Conservation (phyloP, 2,888 invertebrate genomes). For the Xanthorhoe spadicearia region DNA sequence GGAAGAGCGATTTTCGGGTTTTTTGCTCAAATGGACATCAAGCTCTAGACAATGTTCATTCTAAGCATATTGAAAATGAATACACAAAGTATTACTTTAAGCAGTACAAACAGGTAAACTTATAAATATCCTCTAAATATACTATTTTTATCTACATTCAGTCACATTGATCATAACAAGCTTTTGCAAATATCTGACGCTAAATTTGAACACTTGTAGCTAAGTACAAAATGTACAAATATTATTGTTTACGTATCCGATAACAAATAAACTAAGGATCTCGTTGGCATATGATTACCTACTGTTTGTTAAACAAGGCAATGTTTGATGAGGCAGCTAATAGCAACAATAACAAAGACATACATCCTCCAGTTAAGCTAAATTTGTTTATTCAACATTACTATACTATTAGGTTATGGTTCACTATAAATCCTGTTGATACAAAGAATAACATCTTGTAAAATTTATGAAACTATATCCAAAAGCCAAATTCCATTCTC, state of each 20-base stretch:
- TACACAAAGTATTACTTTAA: not conserved
- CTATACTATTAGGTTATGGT: constrained; percentile 20
- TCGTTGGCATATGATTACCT: constrained; percentile 33
- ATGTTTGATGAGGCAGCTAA: constrained; percentile 36
- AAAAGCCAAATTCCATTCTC: constrained; percentile 55
- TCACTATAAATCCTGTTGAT: constrained; percentile 25
- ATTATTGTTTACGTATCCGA: constrained; percentile 35
- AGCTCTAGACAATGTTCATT: not conserved
- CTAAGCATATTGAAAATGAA: not conserved
- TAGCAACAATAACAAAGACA: constrained; percentile 21
- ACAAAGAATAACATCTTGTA: constrained; percentile 27
- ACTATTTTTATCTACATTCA: constrained; percentile 70
- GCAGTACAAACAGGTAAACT: constrained; percentile 26
- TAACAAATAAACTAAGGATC: constrained; percentile 30
- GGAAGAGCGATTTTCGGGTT: not conserved
- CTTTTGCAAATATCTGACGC: constrained; percentile 65
- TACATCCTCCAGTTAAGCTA: constrained; percentile 6
- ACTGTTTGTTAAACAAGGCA: constrained; percentile 34
- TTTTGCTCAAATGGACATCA: not conserved
- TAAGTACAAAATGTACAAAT: constrained; percentile 41
- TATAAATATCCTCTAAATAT: constrained; percentile 47
- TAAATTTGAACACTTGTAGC: constrained; percentile 68
- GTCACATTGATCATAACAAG: constrained; percentile 80
- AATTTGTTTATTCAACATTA: constrained; percentile 8
- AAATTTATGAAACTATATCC: constrained; percentile 42